These are phyloP conservation scores for Drosophila cardini DNA, from an alignment of 1,140 invertebrate species.

Conservation along the genomic window DNA sequence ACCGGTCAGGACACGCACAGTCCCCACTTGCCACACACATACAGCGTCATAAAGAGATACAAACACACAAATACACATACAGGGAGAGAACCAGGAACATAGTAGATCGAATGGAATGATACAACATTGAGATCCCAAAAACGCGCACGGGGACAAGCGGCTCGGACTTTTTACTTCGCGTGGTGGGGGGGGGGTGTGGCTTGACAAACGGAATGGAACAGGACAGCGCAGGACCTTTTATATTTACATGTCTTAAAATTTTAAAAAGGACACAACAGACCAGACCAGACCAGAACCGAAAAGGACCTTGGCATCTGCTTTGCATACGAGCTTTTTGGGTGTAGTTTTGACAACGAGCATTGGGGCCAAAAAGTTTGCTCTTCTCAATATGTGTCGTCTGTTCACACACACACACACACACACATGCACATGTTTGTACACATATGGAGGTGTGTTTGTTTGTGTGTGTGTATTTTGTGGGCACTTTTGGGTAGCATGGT, in stretches of 20 bases:
- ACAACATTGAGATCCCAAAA: conserved; percentile 68
- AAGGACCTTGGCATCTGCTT: conserved; percentile 73
- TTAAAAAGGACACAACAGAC: conserved; percentile 55
- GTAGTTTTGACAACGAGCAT: conserved; percentile 80
- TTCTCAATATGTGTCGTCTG: conserved; percentile 1
- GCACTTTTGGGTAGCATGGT: conserved; percentile 68
- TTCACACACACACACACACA: neutral
- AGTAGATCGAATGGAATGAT: conserved; percentile 74
- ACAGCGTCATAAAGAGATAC: conserved; percentile 27
- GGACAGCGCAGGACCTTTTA: conserved; percentile 80
- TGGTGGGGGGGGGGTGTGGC: conserved; percentile 29
- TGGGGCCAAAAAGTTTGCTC: conserved; percentile 49
- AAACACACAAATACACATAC: conserved; percentile 25
- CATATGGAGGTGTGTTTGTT: conserved; percentile 48
- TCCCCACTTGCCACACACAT: conserved; percentile 23
- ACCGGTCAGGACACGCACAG: conserved; percentile 70
- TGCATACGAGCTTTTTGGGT: conserved; percentile 69
- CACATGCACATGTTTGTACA: conserved; percentile 6
- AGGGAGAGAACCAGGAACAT: conserved; percentile 18
- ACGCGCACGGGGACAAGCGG: conserved; percentile 46
- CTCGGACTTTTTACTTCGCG: conserved; percentile 49
- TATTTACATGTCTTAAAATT: conserved; percentile 84
- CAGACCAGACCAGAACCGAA: conserved; percentile 45
- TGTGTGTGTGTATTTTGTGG: conserved; percentile 64
- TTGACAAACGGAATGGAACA: conserved; percentile 26